Conservation (phyloP, 2,888 invertebrate species). For the Schrankia costaestrigalis region DNA sequence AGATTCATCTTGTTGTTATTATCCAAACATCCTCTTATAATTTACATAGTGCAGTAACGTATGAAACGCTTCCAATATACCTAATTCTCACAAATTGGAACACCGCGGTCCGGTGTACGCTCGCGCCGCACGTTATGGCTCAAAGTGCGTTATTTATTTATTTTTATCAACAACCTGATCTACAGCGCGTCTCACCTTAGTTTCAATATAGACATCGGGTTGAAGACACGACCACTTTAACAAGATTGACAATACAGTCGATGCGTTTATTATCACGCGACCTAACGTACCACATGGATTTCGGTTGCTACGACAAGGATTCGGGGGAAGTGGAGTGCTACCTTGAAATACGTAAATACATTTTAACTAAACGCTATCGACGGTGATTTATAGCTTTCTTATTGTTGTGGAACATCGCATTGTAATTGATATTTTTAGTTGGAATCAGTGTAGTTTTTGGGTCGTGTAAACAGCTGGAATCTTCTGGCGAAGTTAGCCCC, state of each 20-base stretch:
- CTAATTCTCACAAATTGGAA: constrained; percentile 63
- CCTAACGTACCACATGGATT: constrained; percentile 75
- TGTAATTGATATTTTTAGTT: constrained; percentile 80
- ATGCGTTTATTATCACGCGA: constrained; percentile 53
- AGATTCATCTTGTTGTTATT: constrained; percentile 52
- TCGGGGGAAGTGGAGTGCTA: constrained; percentile 86
- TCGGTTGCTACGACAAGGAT: constrained; percentile 83
- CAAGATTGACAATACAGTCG: constrained; percentile 49
- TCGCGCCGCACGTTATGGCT: constrained; percentile 63
- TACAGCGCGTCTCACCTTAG: constrained; percentile 62
- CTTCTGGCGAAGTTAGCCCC: constrained; percentile 66
- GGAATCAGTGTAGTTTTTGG: constrained; percentile 73
- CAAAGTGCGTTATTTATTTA: constrained; percentile 76
- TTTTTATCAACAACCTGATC: constrained; percentile 62
- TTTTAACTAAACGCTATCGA: constrained; percentile 63
- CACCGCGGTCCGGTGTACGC: constrained; percentile 57
- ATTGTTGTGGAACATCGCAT: constrained; percentile 69
- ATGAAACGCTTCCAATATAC: constrained; percentile 49
- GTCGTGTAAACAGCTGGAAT: constrained; percentile 75
- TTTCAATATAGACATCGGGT: constrained; percentile 66
- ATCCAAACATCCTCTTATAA: constrained; percentile 68
- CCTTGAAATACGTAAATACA: constrained; percentile 84
- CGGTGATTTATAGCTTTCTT: constrained; percentile 61
- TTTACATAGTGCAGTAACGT: constrained; percentile 42
- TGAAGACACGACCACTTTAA: constrained; percentile 62